phyloP scores from a whole-genome alignment of 2,888 invertebrate genomes.

The Acronicta psi region DNA sequence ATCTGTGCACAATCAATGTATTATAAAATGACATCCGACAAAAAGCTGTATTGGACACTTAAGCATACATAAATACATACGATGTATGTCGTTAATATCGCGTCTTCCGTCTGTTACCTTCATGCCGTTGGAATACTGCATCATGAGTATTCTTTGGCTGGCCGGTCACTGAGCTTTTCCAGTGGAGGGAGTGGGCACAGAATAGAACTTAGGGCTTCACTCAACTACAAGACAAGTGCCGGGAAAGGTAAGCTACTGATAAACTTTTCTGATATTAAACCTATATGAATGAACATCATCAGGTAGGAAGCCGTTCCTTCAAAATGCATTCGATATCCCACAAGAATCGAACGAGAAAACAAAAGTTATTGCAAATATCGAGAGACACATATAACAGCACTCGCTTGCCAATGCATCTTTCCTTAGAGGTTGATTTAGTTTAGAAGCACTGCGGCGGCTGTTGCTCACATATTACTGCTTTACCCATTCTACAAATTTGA shows the following conservation, averaged over 20 bases:
- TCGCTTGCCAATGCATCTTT: background rate
- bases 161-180: conserved; percentile 64
- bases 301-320: conserved; percentile 18
- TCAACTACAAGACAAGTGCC: conserved; percentile 64
- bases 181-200: conserved; percentile 55
- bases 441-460: background rate
- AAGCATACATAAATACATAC: conserved; percentile 57
- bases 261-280: conserved; percentile 28
- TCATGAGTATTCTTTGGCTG: conserved; percentile 81
- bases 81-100: conserved; percentile 50
- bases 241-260: conserved; percentile 45
- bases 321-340: background rate
- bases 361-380: background rate
- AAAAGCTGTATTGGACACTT: conserved; percentile 55
- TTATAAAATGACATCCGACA: conserved; percentile 38
- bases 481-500: conserved; percentile 2
- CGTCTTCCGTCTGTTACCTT: conserved; percentile 76
- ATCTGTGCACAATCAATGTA: background rate
- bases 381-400: no score
- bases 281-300: conserved; percentile 22
- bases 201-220: conserved; percentile 53
- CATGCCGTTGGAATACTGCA: conserved; percentile 82
- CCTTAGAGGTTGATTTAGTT: background rate
- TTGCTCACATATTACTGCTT: no score
- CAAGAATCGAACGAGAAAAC: background rate